A percentile compares a stretch with the other conserved stretches of the same genome.
Conservation (phyloP, 2,113 vertebrate species). For the Mixornis gularis region DNA sequence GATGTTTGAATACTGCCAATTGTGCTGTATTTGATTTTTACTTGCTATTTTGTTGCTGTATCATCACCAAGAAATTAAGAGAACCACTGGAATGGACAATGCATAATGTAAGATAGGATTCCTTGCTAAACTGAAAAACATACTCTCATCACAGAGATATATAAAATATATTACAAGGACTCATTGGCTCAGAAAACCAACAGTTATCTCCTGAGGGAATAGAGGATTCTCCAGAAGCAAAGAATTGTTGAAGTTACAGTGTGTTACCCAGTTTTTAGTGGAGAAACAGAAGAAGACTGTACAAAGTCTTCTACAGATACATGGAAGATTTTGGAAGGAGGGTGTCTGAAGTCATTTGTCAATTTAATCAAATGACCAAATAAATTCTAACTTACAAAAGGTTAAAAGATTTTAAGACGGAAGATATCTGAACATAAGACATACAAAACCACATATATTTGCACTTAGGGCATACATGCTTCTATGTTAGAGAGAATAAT, state of each 20-base stretch:
- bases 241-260: neutral
- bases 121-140: neutral
- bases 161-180: neutral
- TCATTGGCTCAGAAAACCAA: neutral
- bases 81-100: neutral
- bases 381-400: neutral
- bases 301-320: neutral
- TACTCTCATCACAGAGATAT: neutral
- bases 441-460: neutral
- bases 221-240: neutral
- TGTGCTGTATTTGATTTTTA: neutral
- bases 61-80: neutral
- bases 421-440: neutral
- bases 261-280: neutral
- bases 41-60: neutral
- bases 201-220: neutral
- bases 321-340: neutral
- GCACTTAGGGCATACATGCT: neutral
- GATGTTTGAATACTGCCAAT: neutral
- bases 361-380: neutral
- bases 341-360: neutral
- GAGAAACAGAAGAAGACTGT: neutral
- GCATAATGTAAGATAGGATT: neutral
- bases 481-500: neutral
- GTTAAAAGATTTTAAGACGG: neutral